These are phyloP conservation scores for Myotis myotis DNA, from an alignment of 2,797 vertebrate genomes.

Conservation along the genomic window DNA sequence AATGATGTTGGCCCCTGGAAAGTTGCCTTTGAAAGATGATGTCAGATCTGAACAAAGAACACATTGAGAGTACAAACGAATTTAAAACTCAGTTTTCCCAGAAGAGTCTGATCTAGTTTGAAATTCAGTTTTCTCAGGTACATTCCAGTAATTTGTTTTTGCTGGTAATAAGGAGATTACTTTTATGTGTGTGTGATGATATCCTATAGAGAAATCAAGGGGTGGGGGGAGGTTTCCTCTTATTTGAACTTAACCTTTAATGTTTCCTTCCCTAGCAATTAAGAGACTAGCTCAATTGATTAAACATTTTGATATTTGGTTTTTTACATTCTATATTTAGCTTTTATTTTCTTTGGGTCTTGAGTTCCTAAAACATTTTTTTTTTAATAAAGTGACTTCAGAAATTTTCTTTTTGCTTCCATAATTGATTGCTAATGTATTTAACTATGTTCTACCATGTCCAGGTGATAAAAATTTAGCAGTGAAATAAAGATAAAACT, in stretches of 20 bases:
- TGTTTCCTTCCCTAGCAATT: background rate
- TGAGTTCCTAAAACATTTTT: background rate
- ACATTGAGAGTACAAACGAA: background rate
- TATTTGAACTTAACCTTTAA: background rate
- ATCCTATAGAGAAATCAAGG: background rate
- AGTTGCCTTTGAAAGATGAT: background rate
- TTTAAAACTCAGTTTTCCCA: constrained; percentile 50
- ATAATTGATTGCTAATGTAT: background rate
- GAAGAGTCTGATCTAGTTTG: background rate
- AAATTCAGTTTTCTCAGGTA: constrained; percentile 44
- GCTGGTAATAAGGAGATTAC: constrained; percentile 20
- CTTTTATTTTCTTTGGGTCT: background rate
- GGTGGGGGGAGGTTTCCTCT: background rate
- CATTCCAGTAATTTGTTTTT: constrained; percentile 20
- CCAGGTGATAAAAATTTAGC: background rate
- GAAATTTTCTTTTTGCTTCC: background rate
- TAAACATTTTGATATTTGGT: background rate
- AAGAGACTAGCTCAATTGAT: constrained; percentile 10
- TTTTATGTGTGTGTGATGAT: background rate
- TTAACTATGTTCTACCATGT: background rate
- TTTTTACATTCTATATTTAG: background rate
- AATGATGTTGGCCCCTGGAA: constrained; percentile 9
- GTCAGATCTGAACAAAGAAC: constrained; percentile 53
- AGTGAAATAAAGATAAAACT: background rate
- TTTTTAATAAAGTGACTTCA: background rate